These are phyloP conservation scores for Protonemura montana DNA, from an alignment of 2,888 invertebrate species.

Conservation along the genomic window DNA sequence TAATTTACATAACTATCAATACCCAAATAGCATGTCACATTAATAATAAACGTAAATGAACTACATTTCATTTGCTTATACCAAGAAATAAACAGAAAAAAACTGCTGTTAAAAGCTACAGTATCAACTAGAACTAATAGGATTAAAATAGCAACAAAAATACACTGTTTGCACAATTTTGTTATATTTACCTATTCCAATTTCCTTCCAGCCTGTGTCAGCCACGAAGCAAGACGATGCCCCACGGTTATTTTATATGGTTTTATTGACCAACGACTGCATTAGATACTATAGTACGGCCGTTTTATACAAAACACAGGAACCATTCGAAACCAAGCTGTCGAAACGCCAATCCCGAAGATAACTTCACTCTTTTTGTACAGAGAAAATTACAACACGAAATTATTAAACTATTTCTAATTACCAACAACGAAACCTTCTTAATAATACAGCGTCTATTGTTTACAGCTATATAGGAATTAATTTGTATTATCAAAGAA, in stretches of 20 bases:
- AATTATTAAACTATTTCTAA: slow-evolving; percentile 12
- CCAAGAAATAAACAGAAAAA: too few species aligned
- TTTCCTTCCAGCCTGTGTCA: too few species aligned
- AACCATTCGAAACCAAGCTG: not conserved
- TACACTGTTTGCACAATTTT: too few species aligned
- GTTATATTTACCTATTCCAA: too few species aligned
- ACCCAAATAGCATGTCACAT: too few species aligned
- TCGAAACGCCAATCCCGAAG: not conserved
- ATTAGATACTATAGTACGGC: not conserved
- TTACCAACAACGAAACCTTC: not conserved
- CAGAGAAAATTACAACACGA: not conserved
- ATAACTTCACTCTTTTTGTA: not conserved
- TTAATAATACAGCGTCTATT: not conserved
- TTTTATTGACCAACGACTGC: not conserved
- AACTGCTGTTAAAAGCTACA: too few species aligned
- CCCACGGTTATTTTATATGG: not conserved
- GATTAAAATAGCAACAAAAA: too few species aligned
- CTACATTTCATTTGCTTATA: too few species aligned
- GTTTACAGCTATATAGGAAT: not conserved
- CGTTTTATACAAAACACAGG: not conserved
- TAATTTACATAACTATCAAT: too few species aligned
- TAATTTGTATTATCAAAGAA: not conserved
- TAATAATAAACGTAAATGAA: too few species aligned
- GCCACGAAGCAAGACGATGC: not conserved
- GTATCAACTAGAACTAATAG: too few species aligned